phyloP scores from a whole-genome alignment of 1,140 invertebrate species.

The Drosophila paulistorum region DNA sequence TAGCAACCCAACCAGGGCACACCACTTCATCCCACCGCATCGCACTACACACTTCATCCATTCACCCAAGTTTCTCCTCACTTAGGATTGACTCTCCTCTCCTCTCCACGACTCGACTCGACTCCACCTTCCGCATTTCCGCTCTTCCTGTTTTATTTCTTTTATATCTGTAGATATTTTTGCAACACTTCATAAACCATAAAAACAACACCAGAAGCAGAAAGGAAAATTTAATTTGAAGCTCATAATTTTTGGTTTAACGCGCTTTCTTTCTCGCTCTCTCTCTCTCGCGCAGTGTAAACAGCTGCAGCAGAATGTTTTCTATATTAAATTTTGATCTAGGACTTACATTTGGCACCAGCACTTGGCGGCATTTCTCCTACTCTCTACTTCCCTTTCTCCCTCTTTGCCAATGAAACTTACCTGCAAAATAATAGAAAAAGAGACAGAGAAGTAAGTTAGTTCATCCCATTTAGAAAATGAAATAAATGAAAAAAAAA shows the following conservation, averaged over 20 bases:
- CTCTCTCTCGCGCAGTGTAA: not conserved
- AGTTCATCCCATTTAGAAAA: constrained; percentile 3
- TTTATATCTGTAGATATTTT: constrained; percentile 67
- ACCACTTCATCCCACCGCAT: constrained; percentile 10
- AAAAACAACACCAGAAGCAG: constrained; percentile 55
- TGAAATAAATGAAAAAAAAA: not conserved
- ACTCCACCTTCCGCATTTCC: constrained; percentile 1
- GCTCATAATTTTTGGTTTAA: constrained; percentile 64
- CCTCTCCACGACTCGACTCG: not conserved
- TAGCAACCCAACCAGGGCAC: constrained; percentile 37
- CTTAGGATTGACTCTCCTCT: not conserved
- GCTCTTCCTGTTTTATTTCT: constrained; percentile 36
- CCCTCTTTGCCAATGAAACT: not conserved
- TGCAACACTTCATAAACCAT: constrained; percentile 79
- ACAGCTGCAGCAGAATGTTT: constrained; percentile 44
- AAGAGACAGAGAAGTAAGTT: not conserved
- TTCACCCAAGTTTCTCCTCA: not conserved
- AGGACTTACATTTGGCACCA: constrained; percentile 12
- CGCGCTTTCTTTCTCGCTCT: not conserved
- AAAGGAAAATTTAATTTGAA: constrained; percentile 71
- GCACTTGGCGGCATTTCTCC: too few species aligned
- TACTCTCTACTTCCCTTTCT: too few species aligned
- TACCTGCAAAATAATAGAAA: constrained; percentile 16
- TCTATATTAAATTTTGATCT: constrained; percentile 14
- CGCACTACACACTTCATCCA: not conserved